Conservation (phyloP, 1,140 invertebrate genomes). For the Belonocnema kinseyi region DNA sequence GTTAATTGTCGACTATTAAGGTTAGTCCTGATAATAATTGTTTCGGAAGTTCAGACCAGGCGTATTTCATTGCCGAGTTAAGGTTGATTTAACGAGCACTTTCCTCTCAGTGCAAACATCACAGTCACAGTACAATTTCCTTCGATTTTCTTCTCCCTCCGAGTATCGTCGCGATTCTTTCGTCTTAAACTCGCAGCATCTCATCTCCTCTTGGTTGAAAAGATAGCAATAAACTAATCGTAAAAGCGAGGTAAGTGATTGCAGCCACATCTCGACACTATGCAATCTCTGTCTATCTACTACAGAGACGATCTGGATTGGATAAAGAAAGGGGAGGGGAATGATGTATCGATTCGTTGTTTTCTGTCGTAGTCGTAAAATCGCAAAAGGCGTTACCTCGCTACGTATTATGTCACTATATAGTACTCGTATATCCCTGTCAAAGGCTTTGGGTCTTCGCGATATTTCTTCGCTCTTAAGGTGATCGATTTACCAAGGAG, state of each 20-base stretch:
- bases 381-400: conserved; percentile 39
- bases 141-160: neutral
- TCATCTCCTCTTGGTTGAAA: conserved; percentile 7
- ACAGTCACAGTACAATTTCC: conserved; percentile 18
- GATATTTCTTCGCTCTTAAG: conserved; percentile 25
- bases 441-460: conserved; percentile 10
- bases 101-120: conserved; percentile 22
- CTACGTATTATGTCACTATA: conserved; percentile 32
- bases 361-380: conserved; percentile 41
- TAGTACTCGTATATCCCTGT: conserved; percentile 3
- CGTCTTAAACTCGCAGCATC: conserved; percentile 22
- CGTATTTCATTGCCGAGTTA: conserved; percentile 20
- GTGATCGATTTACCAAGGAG: conserved; percentile 26
- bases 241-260: conserved; percentile 61
- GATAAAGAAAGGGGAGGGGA: conserved; percentile 29
- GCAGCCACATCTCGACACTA: conserved; percentile 38
- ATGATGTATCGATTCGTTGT: conserved; percentile 42
- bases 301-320: conserved; percentile 14
- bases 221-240: conserved; percentile 61
- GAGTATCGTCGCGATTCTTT: neutral
- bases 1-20: neutral
- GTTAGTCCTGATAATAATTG: conserved; percentile 12
- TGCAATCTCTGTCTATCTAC: conserved; percentile 24
- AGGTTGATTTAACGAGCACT: conserved; percentile 24
- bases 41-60: conserved; percentile 22